Percentiles rank a stretch among this genome's conserved stretches.
phyloP scores from a whole-genome alignment of 2,797 vertebrate genomes.

The Hippopotamyrus pictus region DNA sequence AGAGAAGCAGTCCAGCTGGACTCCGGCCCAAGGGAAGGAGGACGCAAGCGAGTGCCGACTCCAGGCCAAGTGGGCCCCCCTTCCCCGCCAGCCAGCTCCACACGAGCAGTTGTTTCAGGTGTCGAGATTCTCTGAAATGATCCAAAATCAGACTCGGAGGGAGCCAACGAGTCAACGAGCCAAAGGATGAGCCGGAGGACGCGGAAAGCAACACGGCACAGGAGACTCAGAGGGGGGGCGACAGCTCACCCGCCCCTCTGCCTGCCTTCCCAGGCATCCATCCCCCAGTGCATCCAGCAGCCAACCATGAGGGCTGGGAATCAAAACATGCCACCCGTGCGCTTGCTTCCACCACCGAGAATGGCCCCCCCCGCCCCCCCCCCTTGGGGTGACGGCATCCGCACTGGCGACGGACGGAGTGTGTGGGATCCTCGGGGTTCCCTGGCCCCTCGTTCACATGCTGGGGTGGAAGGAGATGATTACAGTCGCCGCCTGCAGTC shows the following conservation, averaged over 20 bases:
- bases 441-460: not conserved
- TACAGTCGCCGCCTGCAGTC: not conserved
- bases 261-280: not conserved
- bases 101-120: slow-evolving; percentile 12
- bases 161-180: not conserved
- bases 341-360: not conserved
- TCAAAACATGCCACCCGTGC: not conserved
- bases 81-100: not conserved
- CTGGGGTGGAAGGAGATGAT: not conserved
- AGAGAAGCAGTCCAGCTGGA: slow-evolving; percentile 1
- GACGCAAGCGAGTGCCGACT: not conserved
- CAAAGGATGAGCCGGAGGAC: not conserved
- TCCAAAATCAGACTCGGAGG: not conserved
- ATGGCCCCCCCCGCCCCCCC: too few relatives aligned
- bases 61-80: not conserved
- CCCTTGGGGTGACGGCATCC: not conserved
- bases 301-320: not conserved
- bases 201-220: not conserved
- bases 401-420: not conserved
- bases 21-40: not conserved
- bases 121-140: not conserved
- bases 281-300: not conserved
- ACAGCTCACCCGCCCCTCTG: not conserved
- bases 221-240: not conserved
- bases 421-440: not conserved